Conservation (phyloP, 2,888 invertebrate species). For the Vandiemenella viatica region DNA sequence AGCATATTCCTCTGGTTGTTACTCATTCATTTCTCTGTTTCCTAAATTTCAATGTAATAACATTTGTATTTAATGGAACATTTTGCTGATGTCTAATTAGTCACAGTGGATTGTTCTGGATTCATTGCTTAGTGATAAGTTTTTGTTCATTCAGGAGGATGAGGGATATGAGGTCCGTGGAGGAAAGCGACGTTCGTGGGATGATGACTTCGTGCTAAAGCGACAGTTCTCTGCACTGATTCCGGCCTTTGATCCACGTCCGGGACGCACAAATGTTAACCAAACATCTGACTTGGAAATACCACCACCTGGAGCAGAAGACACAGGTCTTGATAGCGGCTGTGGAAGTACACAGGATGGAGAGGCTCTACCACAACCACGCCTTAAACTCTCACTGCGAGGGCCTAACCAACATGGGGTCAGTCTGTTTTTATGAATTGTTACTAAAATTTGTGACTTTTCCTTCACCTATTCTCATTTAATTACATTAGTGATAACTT, state of each 20-base stretch:
- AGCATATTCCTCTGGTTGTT: too few species aligned
- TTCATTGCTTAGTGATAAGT: too few species aligned
- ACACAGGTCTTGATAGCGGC: conserved; percentile 25
- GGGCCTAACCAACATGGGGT: conserved; percentile 66
- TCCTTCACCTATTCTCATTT: too few species aligned
- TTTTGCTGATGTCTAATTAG: too few species aligned
- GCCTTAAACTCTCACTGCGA: conserved; percentile 51
- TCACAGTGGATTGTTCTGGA: too few species aligned
- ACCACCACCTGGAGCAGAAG: conserved; percentile 53
- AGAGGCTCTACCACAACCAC: conserved; percentile 41
- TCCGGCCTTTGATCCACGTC: conserved; percentile 98
- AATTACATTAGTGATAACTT: too few species aligned
- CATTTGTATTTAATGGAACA: too few species aligned
- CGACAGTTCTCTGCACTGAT: conserved; percentile 93
- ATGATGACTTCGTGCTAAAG: conserved; percentile 94
- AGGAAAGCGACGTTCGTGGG: conserved; percentile 79
- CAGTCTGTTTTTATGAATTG: too few species aligned
- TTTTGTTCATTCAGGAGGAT: conserved; percentile 62
- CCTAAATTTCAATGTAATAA: too few species aligned
- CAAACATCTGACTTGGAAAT: conserved; percentile 90
- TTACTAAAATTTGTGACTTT: too few species aligned
- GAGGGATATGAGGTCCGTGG: conserved; percentile 54
- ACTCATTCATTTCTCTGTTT: too few species aligned
- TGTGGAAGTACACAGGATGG: conserved; percentile 26
- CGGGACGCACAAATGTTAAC: conserved; percentile 93